Evolutionary conservation across 2,113 vertebrate genomes (phyloP), one percentile per base, ranked within the genome.

Genomic region (Sakesphorus luctuosus): DNA sequence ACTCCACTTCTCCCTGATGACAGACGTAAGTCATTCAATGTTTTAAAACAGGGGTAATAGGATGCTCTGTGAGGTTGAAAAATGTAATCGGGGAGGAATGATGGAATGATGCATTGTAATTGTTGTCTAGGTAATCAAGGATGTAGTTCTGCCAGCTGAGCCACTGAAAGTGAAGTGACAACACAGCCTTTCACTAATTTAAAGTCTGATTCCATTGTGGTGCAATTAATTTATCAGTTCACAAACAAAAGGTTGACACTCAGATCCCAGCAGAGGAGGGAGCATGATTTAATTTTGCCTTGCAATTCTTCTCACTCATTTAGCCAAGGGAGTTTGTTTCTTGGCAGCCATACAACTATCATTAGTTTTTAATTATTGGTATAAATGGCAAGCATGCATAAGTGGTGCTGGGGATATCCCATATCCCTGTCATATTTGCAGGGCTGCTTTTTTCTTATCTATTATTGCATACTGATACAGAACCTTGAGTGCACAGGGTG

Each of bases 141-240:
- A 91, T 63, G 50, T 7, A 63, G 35, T 14, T 94, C 43, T 86
- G 67, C 43, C 59, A 95, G 50, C 67, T 66, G 36, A 95, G 55
- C 35, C 43, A 56, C 75, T 63, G 67, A 58, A 87, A 95, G n/a
- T 44, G 44, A 91, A 80, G 55, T 59, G 63, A 83, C 86, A 92
- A 73, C 50, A 76, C 75, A 62, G 10, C 69, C 50, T 89, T 87
- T 68, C 26, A 63, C 59, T 89, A 94, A 93, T 95, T 85, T 93
- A 59, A 91, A 77, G 67, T 35, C 74, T 85, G 63, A 83, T 86
- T 94, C 59, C 44, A 77, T 80, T 85, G 78, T 77, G 65, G 43
- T 74, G 43, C 75, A 88, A 96, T 96, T 96, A 90, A 90, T 91
- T 93, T 89, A 36, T 91, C 87, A 87, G 67, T 88, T 95, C 67